A percentile compares a stretch with the other conserved stretches of the same genome.
Conservation (phyloP, 2,113 vertebrate species). For the Zosterops borbonicus region DNA sequence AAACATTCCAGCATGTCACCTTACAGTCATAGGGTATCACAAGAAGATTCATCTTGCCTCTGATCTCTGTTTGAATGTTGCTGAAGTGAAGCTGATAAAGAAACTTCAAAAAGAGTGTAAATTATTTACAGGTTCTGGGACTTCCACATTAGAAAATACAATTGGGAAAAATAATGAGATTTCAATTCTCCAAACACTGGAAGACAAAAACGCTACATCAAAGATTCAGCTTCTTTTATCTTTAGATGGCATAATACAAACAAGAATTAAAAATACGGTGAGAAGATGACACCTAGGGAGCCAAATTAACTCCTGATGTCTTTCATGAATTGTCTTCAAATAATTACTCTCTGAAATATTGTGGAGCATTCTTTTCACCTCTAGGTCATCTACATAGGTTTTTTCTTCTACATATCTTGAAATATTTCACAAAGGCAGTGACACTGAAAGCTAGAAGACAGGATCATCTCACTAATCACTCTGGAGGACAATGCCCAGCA, state of each 20-base stretch:
- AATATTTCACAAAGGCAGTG: background rate
- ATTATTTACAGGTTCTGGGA: slow-evolving; percentile 2
- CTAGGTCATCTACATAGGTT: background rate
- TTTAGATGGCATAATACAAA: background rate
- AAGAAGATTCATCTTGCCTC: background rate
- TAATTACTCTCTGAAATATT: background rate
- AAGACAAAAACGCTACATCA: background rate
- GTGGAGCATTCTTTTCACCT: background rate
- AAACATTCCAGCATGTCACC: background rate
- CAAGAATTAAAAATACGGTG: background rate
- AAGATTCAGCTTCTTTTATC: background rate
- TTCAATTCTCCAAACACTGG: background rate
- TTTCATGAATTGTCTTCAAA: background rate
- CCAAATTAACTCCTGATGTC: background rate
- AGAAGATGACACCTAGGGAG: background rate
- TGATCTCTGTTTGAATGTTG: background rate
- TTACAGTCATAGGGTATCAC: background rate
- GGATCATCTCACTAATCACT: background rate
- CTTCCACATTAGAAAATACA: background rate
- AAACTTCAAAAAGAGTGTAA: background rate
- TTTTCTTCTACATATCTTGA: background rate
- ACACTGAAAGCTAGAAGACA: background rate
- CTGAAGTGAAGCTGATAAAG: background rate
- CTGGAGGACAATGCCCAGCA: background rate
- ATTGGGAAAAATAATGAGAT: background rate